phyloP scores from a whole-genome alignment of 2,797 vertebrate species.

The Brotula barbata region DNA sequence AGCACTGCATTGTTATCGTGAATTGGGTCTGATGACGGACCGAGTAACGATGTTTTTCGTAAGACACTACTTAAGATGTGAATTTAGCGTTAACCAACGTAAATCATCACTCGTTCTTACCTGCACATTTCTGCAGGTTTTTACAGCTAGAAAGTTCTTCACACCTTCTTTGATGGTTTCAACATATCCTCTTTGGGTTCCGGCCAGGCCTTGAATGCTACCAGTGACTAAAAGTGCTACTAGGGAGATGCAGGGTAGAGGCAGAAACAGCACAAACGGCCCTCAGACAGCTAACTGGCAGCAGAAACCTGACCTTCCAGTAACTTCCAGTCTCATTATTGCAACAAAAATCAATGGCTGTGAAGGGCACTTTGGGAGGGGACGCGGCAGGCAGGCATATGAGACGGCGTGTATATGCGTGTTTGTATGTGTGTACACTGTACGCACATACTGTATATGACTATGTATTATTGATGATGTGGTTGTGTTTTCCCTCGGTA shows the following conservation, averaged over 20 bases:
- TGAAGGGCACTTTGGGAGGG: slow-evolving; percentile 79
- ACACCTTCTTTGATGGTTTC: slow-evolving; percentile 12
- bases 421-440: background rate
- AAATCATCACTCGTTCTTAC: no score
- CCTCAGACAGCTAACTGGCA: slow-evolving; percentile 66
- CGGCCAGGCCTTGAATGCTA: slow-evolving; percentile 31
- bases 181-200: slow-evolving; percentile 33
- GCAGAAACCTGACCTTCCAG: slow-evolving; percentile 80
- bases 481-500: no score
- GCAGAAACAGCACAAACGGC: slow-evolving; percentile 22
- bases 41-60: no score
- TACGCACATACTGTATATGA: background rate
- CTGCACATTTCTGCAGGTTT: background rate
- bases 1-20: no score
- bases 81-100: no score
- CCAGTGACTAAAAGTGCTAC: slow-evolving; percentile 23
- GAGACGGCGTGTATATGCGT: no score
- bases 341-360: slow-evolving; percentile 83
- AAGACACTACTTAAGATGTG: no score
- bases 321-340: slow-evolving; percentile 76
- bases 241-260: slow-evolving; percentile 41
- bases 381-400: slow-evolving; percentile 10
- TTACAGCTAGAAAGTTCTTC: background rate
- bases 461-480: background rate
- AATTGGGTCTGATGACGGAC: no score